These are phyloP conservation scores for Theretra japonica DNA, from an alignment of 2,888 invertebrate genomes.

Conservation along the genomic window DNA sequence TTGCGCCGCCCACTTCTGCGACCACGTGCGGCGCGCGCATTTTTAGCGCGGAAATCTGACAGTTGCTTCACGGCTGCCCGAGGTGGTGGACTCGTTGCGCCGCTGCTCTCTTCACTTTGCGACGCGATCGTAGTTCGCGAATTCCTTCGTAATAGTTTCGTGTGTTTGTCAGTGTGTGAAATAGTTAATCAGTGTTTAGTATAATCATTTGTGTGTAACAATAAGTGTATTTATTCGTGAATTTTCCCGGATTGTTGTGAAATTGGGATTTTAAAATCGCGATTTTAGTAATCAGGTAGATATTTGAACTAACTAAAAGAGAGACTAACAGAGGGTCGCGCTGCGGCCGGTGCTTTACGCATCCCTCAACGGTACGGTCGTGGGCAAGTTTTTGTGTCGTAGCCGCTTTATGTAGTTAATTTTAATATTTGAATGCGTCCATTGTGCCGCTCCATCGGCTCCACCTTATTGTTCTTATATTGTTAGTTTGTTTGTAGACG, in stretches of 20 bases:
- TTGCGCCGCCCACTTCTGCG: conserved; percentile 67
- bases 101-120: conserved; percentile 44
- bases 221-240: conserved; percentile 30
- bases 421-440: conserved; percentile 67
- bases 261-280: conserved; percentile 48
- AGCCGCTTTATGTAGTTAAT: conserved; percentile 58
- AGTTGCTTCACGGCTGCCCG: conserved; percentile 63
- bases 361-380: conserved; percentile 61
- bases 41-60: conserved; percentile 59
- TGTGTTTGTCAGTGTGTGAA: conserved; percentile 17
- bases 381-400: conserved; percentile 65
- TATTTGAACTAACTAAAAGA: conserved; percentile 51
- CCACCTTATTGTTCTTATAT: conserved; percentile 56
- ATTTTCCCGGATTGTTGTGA: conserved; percentile 51
- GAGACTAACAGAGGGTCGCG: conserved; percentile 48
- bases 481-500: conserved; percentile 54
- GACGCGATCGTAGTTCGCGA: conserved; percentile 30
- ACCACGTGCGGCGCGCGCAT: conserved; percentile 83
- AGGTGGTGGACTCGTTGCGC: conserved; percentile 44
- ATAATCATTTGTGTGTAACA: conserved; percentile 41
- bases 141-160: conserved; percentile 9
- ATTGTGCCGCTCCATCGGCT: conserved; percentile 62
- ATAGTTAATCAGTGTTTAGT: conserved; percentile 17
- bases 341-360: conserved; percentile 52
- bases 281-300: conserved; percentile 43